phyloP scores from a whole-genome alignment of 2,797 vertebrate species.

The Linurgus olivaceus region DNA sequence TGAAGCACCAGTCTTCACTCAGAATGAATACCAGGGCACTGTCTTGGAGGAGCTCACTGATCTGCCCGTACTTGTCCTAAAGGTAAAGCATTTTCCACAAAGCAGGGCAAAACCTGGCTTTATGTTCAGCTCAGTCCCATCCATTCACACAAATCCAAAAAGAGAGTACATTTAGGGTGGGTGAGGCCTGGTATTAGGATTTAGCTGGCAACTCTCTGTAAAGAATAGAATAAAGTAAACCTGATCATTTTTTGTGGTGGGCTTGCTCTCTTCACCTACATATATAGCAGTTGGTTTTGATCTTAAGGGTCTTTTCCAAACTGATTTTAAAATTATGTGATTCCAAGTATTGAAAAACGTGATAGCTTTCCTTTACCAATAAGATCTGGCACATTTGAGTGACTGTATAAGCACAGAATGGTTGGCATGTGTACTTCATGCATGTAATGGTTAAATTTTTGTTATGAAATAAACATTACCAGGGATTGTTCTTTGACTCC shows the following conservation, averaged over 20 bases:
- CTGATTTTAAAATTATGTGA: neutral
- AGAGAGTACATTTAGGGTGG: neutral
- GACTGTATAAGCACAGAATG: neutral
- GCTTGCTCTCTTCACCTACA: neutral
- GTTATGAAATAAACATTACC: neutral
- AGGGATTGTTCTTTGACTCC: neutral
- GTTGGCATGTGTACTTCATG: neutral
- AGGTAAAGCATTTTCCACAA: constrained; percentile 72
- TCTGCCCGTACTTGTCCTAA: constrained; percentile 81
- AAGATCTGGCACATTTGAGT: neutral
- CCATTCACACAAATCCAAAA: neutral
- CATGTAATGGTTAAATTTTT: neutral
- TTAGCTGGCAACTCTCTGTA: neutral
- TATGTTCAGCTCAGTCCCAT: neutral
- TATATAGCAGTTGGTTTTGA: fast-evolving
- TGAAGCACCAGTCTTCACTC: constrained; percentile 86
- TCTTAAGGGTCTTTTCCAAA: neutral
- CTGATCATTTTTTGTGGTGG: neutral
- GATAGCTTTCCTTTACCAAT: neutral
- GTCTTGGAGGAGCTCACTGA: constrained; percentile 83
- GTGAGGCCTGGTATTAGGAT: neutral
- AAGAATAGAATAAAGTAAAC: neutral
- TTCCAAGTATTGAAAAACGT: neutral
- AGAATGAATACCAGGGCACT: constrained; percentile 80
- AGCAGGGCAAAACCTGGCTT: neutral